Evolutionary conservation across 2,113 vertebrate species (phyloP).

Genomic region (Psammodynastes pulverulentus): DNA sequence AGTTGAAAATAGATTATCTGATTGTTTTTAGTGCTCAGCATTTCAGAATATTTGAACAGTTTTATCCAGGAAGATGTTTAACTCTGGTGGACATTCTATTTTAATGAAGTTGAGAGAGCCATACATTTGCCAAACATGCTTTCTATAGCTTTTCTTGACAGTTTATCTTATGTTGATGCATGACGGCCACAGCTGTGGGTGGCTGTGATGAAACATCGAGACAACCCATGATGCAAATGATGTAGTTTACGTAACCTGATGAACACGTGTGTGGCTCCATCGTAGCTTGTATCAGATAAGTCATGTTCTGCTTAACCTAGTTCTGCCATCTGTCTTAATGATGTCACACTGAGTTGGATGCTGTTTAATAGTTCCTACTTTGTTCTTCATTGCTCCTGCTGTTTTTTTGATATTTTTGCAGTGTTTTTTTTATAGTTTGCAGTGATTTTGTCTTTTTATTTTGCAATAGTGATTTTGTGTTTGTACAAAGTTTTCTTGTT

Average conservation of each 20-base stretch:
- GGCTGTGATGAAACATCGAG: not conserved
- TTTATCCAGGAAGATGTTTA: not conserved
- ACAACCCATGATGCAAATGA: not conserved
- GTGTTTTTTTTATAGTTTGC: not conserved
- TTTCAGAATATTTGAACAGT: not conserved
- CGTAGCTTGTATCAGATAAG: not conserved
- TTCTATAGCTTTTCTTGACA: not conserved
- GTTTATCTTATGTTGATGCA: not conserved
- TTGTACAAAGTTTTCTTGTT: not conserved
- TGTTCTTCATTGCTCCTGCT: not conserved
- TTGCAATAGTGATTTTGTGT: not conserved
- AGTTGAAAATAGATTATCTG: not conserved
- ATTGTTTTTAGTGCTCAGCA: not conserved
- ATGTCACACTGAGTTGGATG: not conserved
- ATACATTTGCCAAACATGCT: not conserved
- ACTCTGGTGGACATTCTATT: not conserved
- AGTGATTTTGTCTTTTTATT: not conserved
- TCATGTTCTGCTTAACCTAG: not conserved
- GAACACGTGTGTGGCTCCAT: not conserved
- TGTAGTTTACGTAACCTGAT: not conserved
- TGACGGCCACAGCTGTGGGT: not conserved
- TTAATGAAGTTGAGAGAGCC: not conserved
- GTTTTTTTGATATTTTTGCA: not conserved
- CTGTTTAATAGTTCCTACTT: not conserved
- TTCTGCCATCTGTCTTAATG: not conserved